Base-by-base conservation (phyloP, 37 sponge, comb jelly and placozoan species). In the Geodia barretti region DNA sequence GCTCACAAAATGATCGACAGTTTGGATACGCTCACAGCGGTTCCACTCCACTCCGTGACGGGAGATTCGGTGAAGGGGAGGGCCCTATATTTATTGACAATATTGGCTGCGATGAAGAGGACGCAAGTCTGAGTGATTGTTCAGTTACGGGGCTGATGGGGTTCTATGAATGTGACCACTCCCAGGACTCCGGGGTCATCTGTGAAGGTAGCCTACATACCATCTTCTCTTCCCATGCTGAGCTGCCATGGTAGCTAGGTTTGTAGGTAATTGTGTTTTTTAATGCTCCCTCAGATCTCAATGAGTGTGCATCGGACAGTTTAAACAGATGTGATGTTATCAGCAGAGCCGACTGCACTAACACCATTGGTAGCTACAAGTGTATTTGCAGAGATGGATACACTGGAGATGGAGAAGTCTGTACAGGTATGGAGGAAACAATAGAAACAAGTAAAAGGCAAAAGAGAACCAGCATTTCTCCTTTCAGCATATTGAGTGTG, bases 101-200 rank as follows among this genome's bases (percentile, higher is more conserved):
- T 32, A 30, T 84, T n/a, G 28, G 17, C 9, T 84, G 84, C 31
- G 39, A 33, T 69, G 84, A 77, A 60, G 68, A 3, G 24, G 84
- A 84, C 31, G 19, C 14, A 0, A 21, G 11, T 11, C 61, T 84
- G 7, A 41, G 26, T 20, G 71, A 65, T 3, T 84, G 84, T 39
- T 2, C 3, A 21, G 24, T 8, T 24, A 8, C 21, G 17, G 5
- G 8, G 8, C 24, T 23, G 37, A 4, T 75, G 14, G 62, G 62
- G 30, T 33, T 61, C 60, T 60, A 76, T 37, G 26, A 59, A 0
- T 84, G 84, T 59, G 71, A 69, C 43, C 84, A 84, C 63, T 24
- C 84, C 2, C 72, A 70, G 63, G 84, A 84, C 77, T 77, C 84
- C 11, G 77, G 78, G 3, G 77, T 84, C 19, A 38, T 35, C 19